A percentile compares a stretch with the other conserved stretches of the same genome.
Conservation (phyloP, 2,113 vertebrate genomes). For the Sclerurus mexicanus region DNA sequence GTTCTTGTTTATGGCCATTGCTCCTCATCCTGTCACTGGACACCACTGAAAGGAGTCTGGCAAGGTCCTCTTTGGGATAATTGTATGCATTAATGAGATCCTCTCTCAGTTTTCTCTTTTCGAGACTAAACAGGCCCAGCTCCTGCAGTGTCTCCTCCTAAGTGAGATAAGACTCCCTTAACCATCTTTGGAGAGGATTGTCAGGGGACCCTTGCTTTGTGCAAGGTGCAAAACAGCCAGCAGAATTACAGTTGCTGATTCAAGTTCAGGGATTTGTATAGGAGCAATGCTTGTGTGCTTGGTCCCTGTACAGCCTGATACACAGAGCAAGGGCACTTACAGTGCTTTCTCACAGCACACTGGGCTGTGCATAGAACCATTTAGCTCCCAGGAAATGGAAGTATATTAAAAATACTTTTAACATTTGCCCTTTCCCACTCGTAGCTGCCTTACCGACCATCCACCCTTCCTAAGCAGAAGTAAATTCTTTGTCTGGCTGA, state of each 20-base stretch:
- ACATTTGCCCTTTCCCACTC: neutral
- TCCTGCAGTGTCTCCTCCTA: neutral
- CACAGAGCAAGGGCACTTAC: rapidly evolving
- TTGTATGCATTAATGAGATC: neutral
- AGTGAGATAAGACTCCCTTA: neutral
- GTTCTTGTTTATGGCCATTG: neutral
- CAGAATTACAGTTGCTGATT: neutral
- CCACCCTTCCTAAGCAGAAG: neutral
- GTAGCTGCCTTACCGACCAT: neutral
- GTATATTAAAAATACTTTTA: slow-evolving; percentile 28
- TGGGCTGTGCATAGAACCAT: neutral
- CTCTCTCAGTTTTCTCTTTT: neutral
- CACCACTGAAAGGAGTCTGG: neutral
- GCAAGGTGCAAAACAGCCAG: neutral
- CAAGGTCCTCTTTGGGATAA: neutral
- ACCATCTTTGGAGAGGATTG: neutral
- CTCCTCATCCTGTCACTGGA: neutral
- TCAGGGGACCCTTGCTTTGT: neutral
- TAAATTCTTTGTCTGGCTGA: slow-evolving; percentile 27
- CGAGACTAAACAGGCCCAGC: neutral
- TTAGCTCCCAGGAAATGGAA: neutral
- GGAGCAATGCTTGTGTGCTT: neutral
- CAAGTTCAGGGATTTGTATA: neutral
- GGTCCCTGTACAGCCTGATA: neutral
- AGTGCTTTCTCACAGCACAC: neutral